These are phyloP conservation scores for Ptychobarbus kaznakovi DNA, from an alignment of 2,797 vertebrate species.

Conservation along the genomic window DNA sequence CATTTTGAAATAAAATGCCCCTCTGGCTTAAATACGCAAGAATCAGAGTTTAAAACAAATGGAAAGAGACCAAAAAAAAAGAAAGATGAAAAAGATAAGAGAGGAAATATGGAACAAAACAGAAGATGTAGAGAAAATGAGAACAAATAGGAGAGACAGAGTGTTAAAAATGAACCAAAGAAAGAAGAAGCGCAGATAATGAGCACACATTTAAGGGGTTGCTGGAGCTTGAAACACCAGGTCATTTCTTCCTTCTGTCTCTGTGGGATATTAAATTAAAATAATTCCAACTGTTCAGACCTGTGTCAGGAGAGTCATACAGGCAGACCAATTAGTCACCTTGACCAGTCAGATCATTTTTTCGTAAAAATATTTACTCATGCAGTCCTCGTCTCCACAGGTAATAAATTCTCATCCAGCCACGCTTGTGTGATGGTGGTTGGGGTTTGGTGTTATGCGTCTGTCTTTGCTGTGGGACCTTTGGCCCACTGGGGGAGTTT, in stretches of 20 bases:
- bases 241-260: neutral
- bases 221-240: neutral
- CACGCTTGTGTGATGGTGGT: constrained; percentile 74
- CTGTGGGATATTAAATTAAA: constrained; percentile 7
- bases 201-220: neutral
- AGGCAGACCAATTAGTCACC: constrained; percentile 5
- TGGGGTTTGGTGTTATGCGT: constrained; percentile 77
- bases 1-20: constrained; percentile 14
- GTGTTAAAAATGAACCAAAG: neutral
- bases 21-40: constrained; percentile 3
- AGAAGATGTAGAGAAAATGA: neutral
- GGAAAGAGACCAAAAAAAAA: constrained; percentile 9
- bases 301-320: neutral
- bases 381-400: constrained; percentile 60
- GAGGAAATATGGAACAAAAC: neutral
- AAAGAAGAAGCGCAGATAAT: constrained; percentile 2
- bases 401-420: constrained; percentile 77
- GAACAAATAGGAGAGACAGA: neutral
- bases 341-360: neutral
- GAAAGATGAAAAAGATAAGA: constrained; percentile 11
- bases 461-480: constrained; percentile 79
- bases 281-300: constrained; percentile 4
- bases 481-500: constrained; percentile 82
- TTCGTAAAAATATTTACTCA: neutral
- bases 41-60: constrained; percentile 1